Evolutionary conservation across 2,888 invertebrate species (phyloP), one percentile per base, ranked within the genome.

Genomic region (Ganaspis brasiliensis): DNA sequence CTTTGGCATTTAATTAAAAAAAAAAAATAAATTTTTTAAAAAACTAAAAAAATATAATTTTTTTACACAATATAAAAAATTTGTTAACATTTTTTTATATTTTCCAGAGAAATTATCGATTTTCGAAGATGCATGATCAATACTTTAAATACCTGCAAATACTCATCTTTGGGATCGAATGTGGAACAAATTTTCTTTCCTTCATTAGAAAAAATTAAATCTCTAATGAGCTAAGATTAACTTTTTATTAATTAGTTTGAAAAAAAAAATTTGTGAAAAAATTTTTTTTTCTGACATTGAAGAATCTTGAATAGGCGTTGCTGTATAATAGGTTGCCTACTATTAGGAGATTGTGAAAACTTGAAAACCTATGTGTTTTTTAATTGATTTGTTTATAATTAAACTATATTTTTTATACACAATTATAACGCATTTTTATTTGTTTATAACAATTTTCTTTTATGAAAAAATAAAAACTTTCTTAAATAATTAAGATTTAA

Each of bases 61-160:
- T 2, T 31, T 31, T 31, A 31, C 2, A n/a, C n/a, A n/a, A n/a
- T n/a, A n/a, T n/a, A 45, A 45, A 6, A 14, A 14, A 12, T 3
- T 21, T 56, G 4, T 5, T 14, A 24, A 26, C 3, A 45, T 45
- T 45, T 45, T 56, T 21, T 2, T 40, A n/a, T 67, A n/a, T 45
- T 45, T 45, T 45, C 2, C 67, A 67, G 67, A 1, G 45, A 40
- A 24, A 67, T 67, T n/a, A 40, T 67, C n/a, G 67, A 45, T 4
- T 67, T 67, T 45, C 21, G 67, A 45, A 45, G 45, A 26, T 67
- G 67, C 24, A 4, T 67, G n/a, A 67, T 67, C n/a, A 5, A 67
- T 9, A 45, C 45, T 9, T n/a, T 67, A 4, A 67, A 67, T 24
- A 26, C 45, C 45, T 67, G 67, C 5, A 21, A 45, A 67, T 67